A percentile compares a stretch with the other conserved stretches of the same genome.
phyloP scores from a whole-genome alignment of 2,797 vertebrate species.

The Propithecus perrieri region DNA sequence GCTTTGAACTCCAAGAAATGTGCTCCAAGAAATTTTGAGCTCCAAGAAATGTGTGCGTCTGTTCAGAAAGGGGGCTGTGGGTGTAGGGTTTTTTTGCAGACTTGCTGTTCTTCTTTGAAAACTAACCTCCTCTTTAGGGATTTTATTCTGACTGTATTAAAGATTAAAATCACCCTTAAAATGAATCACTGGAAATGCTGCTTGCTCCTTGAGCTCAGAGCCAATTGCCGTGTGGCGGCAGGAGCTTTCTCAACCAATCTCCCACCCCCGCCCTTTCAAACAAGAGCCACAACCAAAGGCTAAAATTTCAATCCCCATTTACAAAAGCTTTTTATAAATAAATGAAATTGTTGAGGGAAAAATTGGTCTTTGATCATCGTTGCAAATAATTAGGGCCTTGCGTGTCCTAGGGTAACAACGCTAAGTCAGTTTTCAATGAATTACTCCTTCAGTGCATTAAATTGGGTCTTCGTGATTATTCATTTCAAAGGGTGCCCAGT shows the following conservation, averaged over 20 bases:
- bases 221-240: not conserved
- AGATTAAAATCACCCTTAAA: constrained; percentile 51
- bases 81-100: not conserved
- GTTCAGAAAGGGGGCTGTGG: not conserved
- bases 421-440: not conserved
- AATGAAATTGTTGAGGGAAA: not conserved
- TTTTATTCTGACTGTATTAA: constrained; percentile 42
- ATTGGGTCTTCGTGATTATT: not conserved
- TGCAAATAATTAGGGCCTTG: constrained; percentile 29
- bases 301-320: not conserved
- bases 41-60: not conserved
- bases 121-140: constrained; percentile 28
- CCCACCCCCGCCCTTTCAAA: not conserved
- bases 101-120: not conserved
- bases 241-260: not conserved
- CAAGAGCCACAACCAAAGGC: not conserved
- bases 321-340: constrained; percentile 40
- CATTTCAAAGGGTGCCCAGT: not conserved
- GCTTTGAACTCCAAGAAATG: not conserved
- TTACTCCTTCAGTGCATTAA: constrained; percentile 40
- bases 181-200: constrained; percentile 33
- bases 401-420: not conserved
- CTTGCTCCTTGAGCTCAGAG: not conserved
- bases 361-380: constrained; percentile 47
- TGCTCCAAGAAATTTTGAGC: not conserved